These are phyloP conservation scores for Enteromius thamalakanensis DNA, from an alignment of 2,797 vertebrate genomes.

Conservation along the genomic window DNA sequence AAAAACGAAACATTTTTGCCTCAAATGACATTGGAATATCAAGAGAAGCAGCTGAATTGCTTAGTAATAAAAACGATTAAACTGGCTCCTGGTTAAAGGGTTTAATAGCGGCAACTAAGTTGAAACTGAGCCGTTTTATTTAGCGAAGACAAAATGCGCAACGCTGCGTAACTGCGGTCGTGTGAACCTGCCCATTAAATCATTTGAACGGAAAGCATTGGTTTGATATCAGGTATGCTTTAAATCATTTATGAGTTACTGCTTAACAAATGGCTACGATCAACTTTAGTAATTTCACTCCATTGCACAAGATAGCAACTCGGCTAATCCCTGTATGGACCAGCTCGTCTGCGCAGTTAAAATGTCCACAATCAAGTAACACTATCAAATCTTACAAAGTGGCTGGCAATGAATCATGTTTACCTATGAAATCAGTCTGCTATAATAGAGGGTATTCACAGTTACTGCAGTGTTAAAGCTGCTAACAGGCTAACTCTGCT, in stretches of 20 bases:
- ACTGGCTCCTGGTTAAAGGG: not conserved
- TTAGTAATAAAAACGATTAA: not conserved
- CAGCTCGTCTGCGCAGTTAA: not conserved
- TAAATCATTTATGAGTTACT: not conserved
- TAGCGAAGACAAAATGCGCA: constrained; percentile 30
- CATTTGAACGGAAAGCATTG: not conserved
- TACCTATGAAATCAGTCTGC: not conserved
- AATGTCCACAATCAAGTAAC: not conserved
- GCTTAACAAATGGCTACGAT: not conserved
- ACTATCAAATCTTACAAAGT: not conserved
- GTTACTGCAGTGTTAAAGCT: constrained; percentile 3
- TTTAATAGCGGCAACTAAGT: not conserved
- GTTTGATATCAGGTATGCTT: not conserved
- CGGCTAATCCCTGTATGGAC: not conserved
- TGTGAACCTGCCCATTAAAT: not conserved
- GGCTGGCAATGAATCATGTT: not conserved
- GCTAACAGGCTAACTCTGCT: constrained; percentile 34
- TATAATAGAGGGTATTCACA: not conserved
- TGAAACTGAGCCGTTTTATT: not conserved
- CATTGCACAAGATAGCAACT: constrained; percentile 28
- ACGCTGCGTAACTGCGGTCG: constrained; percentile 22
- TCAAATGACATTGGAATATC: not conserved
- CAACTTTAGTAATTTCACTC: constrained; percentile 11
- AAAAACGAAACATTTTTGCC: not conserved
- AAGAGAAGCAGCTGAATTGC: not conserved